Base-by-base conservation (phyloP, 2,888 invertebrate species). In the Agonopterix subpropinquella region DNA sequence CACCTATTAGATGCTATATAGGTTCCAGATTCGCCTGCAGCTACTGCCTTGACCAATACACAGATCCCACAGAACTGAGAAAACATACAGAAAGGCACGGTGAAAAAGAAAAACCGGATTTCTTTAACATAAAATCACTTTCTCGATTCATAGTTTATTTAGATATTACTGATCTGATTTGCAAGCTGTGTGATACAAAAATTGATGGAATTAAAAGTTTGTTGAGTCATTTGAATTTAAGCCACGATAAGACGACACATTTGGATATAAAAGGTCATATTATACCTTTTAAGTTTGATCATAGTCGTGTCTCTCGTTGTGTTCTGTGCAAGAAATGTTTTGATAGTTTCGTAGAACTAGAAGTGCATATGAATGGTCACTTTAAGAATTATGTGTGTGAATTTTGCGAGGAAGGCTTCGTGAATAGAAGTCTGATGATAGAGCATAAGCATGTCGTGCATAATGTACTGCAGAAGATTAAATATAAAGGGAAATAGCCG, bases 341-440 rank as follows among this genome's bases (percentile, higher is more conserved):
- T 28, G 68, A 66, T 4, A 75, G 73, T 47, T 79, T 77, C 47
- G 73, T 77, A 61, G 61, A 73, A 0, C 52, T 79, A 5, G 46
- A 73, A 1, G 71, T 73, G 43, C 80, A 80, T 36, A 82, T 83
- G 83, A 77, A 76, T 41, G 56, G 58, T 0, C 83, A 83, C 50
- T 83, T 61, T 28, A 65, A 68, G 36, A 84, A 90, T 67, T 84
- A 84, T 53, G 76, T 84, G 8, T 90, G 90, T 53, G 82, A 87
- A 18, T 68, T 83, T 0, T 90, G 90, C 52, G 76, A 80, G 1
- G 79, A 82, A n/a, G 61, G 73, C 43, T 66, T 73, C 55, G 56
- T 77, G 4, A 70, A 70, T 49, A 63, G 70, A 2, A 63, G 63
- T 41, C 70, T 67, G 48, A 67, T 76, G 70, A 58, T 73, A 11